phyloP scores from a whole-genome alignment of 1,140 invertebrate species.

The Coboldia fuscipes region DNA sequence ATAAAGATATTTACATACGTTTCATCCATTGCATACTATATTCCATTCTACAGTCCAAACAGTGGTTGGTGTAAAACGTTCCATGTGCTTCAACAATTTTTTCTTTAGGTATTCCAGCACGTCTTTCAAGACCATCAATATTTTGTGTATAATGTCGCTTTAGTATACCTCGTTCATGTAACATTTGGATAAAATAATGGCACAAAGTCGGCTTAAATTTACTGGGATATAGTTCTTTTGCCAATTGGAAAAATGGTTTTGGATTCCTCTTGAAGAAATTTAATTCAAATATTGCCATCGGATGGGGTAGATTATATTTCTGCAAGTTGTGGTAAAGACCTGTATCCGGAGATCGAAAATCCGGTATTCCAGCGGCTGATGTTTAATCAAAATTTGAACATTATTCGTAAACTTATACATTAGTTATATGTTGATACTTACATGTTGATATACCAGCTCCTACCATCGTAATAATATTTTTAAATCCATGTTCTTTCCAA shows the following conservation, averaged over 20 bases:
- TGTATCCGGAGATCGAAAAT: conserved; percentile 75
- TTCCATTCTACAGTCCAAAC: conserved; percentile 48
- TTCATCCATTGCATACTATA: conserved; percentile 59
- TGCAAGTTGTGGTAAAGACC: conserved; percentile 83
- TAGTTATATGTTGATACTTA: conserved; percentile 26
- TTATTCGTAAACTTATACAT: neutral
- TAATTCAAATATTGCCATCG: conserved; percentile 91
- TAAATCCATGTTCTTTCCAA: conserved; percentile 51
- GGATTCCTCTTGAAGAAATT: conserved; percentile 62
- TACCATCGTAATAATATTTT: conserved; percentile 79
- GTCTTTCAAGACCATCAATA: conserved; percentile 79
- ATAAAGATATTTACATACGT: conserved; percentile 2
- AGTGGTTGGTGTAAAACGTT: conserved; percentile 75
- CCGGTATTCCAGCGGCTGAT: conserved; percentile 81
- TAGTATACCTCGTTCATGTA: conserved; percentile 60
- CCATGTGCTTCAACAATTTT: conserved; percentile 88
- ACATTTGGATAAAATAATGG: conserved; percentile 65
- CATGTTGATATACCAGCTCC: conserved; percentile 90
- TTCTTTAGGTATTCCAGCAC: conserved; percentile 64
- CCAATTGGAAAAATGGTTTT: conserved; percentile 66
- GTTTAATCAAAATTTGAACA: conserved; percentile 3
- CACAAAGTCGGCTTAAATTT: conserved; percentile 58
- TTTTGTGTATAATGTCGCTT: conserved; percentile 80
- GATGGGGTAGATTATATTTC: conserved; percentile 80
- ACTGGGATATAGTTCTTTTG: conserved; percentile 69